A percentile compares a stretch with the other conserved stretches of the same genome.
phyloP scores from a whole-genome alignment of 2,888 invertebrate species.

The Oeneis ivallda region DNA sequence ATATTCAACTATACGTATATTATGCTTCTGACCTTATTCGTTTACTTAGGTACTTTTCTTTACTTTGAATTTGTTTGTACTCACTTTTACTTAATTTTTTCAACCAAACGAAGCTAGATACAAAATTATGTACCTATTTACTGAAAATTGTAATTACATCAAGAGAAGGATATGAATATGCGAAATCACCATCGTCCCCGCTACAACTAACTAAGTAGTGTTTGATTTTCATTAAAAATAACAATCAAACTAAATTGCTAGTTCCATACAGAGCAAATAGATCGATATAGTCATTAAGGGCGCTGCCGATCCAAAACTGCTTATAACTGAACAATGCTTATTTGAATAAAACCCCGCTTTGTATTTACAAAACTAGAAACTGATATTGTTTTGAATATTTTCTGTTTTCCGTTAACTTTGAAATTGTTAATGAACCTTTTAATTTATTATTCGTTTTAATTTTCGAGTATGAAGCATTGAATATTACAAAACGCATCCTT shows the following conservation, averaged over 20 bases:
- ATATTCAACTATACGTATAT: no score
- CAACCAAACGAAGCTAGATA: not conserved
- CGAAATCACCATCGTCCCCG: not conserved
- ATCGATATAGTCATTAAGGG: constrained; percentile 10
- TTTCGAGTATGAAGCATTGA: no score
- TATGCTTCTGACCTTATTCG: no score
- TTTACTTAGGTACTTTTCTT: no score
- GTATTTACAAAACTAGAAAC: constrained; percentile 10
- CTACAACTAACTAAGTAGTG: constrained; percentile 1
- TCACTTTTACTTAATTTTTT: no score
- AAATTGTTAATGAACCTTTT: not conserved
- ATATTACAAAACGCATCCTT: no score
- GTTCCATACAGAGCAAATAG: not conserved
- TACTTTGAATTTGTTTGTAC: no score
- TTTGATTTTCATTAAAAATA: constrained; percentile 16
- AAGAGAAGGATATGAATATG: not conserved
- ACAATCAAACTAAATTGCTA: constrained; percentile 1
- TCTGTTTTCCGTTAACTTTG: not conserved
- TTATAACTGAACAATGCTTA: not conserved
- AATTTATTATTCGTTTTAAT: no score
- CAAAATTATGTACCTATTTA: no score
- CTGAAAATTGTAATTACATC: not conserved
- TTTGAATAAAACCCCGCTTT: constrained; percentile 3
- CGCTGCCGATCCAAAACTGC: not conserved
- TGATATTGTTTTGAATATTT: constrained; percentile 7